Conservation (phyloP, 2,888 invertebrate species). For the Carcina quercana region DNA sequence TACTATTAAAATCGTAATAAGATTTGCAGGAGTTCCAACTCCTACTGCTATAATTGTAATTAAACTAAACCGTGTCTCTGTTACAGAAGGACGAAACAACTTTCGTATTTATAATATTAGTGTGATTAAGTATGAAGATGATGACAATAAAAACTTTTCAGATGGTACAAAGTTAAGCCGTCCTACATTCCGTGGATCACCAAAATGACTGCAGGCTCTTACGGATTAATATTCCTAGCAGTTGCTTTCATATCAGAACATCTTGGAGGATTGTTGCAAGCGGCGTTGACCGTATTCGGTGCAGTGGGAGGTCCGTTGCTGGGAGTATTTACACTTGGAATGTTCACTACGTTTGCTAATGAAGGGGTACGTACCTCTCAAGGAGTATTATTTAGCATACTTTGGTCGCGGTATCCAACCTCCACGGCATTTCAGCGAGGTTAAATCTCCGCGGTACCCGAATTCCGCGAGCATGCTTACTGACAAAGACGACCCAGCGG, state of each 20-base stretch:
- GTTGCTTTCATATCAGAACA: slow-evolving; percentile 88
- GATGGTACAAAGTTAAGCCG: slow-evolving; percentile 44
- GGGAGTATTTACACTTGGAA: slow-evolving; percentile 89
- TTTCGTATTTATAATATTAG: background rate
- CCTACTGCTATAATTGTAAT: too few species aligned
- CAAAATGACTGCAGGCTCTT: slow-evolving; percentile 80
- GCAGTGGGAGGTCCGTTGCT: slow-evolving; percentile 91
- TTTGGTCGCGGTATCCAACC: too few species aligned
- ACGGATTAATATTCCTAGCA: slow-evolving; percentile 84
- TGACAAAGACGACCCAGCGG: too few species aligned
- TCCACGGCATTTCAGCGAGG: too few species aligned
- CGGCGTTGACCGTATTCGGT: slow-evolving; percentile 89
- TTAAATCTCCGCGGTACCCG: too few species aligned
- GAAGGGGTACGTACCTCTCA: slow-evolving; percentile 78
- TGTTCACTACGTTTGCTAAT: slow-evolving; percentile 85
- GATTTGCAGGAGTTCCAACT: too few species aligned
- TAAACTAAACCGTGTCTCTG: too few species aligned
- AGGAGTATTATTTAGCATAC: too few species aligned
- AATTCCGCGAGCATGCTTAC: too few species aligned
- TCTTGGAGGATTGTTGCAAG: slow-evolving; percentile 89
- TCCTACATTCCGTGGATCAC: slow-evolving; percentile 68
- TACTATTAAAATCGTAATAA: too few species aligned
- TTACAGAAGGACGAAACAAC: too few species aligned
- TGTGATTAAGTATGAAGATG: background rate
- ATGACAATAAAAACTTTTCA: slow-evolving; percentile 15